Evolutionary conservation across 2,888 invertebrate genomes (phyloP).

Genomic region (Melanargia galathea): DNA sequence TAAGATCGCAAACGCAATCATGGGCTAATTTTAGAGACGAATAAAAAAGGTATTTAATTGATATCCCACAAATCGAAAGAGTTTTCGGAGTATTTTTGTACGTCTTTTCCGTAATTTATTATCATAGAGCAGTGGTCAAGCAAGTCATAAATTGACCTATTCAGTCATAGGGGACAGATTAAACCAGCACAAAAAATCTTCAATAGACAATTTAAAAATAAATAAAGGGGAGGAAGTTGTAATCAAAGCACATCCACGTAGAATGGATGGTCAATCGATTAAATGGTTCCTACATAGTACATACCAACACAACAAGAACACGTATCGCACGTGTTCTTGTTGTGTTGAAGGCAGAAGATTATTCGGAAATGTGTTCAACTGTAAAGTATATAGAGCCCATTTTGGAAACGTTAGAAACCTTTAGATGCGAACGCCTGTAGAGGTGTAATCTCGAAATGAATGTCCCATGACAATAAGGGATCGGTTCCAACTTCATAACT

Average conservation of each 20-base stretch:
- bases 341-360: constrained; percentile 28
- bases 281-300: constrained; percentile 51
- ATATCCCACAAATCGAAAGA: neutral
- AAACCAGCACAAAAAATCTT: constrained; percentile 49
- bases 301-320: constrained; percentile 49
- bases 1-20: too few species aligned
- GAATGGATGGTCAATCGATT: constrained; percentile 74
- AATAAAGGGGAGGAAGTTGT: constrained; percentile 72
- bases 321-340: too few species aligned
- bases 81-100: neutral
- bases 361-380: constrained; percentile 36
- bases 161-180: constrained; percentile 51
- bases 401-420: constrained; percentile 12
- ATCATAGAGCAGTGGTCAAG: constrained; percentile 11
- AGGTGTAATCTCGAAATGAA: constrained; percentile 16
- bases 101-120: too few species aligned
- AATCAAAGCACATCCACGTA: constrained; percentile 73
- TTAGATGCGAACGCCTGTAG: neutral
- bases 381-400: constrained; percentile 40
- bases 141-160: constrained; percentile 49
- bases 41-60: neutral
- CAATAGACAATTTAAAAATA: constrained; percentile 67
- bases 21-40: too few species aligned
- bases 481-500: neutral
- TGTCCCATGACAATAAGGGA: constrained; percentile 17